These are phyloP conservation scores for Drosophila flavopinicola DNA, from an alignment of 2,888 invertebrate genomes.

Conservation along the genomic window DNA sequence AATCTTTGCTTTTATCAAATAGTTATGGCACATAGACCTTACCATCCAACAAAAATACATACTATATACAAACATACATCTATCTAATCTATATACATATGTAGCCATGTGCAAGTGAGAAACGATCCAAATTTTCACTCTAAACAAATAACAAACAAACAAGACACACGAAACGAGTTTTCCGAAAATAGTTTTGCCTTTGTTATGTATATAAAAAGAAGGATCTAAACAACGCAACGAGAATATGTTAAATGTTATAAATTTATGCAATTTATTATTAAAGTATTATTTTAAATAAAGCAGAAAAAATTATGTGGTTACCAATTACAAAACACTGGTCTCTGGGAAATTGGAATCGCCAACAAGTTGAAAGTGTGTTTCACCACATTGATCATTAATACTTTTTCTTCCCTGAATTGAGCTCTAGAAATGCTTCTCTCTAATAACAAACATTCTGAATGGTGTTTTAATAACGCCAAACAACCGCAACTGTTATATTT, in stretches of 20 bases:
- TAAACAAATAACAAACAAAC: slow-evolving; percentile 36
- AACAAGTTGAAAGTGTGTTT: neutral
- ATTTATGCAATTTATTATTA: slow-evolving; percentile 81
- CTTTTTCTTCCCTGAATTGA: too few species aligned
- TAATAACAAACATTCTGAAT: too few species aligned
- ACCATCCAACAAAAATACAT: slow-evolving; percentile 38
- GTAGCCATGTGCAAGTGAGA: slow-evolving; percentile 53
- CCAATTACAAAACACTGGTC: neutral
- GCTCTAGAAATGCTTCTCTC: too few species aligned
- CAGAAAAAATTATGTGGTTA: slow-evolving; percentile 41
- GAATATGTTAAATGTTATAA: slow-evolving; percentile 82
- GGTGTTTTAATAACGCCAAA: too few species aligned
- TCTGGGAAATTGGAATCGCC: too few species aligned
- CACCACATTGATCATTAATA: neutral
- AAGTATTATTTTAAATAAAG: slow-evolving; percentile 79
- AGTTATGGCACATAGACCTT: slow-evolving; percentile 55
- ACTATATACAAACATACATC: slow-evolving; percentile 21
- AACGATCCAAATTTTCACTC: slow-evolving; percentile 46
- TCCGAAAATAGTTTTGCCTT: slow-evolving; percentile 56
- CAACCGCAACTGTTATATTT: too few species aligned
- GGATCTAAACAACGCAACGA: slow-evolving; percentile 51
- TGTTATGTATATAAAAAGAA: slow-evolving; percentile 60
- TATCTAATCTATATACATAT: slow-evolving; percentile 47
- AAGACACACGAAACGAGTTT: slow-evolving; percentile 37
- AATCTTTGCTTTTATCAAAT: slow-evolving; percentile 56